Percentiles rank a stretch among this genome's conserved stretches.
Conservation (phyloP, 2,113 vertebrate species). For the Sinocyclocheilus anshuiensis region DNA sequence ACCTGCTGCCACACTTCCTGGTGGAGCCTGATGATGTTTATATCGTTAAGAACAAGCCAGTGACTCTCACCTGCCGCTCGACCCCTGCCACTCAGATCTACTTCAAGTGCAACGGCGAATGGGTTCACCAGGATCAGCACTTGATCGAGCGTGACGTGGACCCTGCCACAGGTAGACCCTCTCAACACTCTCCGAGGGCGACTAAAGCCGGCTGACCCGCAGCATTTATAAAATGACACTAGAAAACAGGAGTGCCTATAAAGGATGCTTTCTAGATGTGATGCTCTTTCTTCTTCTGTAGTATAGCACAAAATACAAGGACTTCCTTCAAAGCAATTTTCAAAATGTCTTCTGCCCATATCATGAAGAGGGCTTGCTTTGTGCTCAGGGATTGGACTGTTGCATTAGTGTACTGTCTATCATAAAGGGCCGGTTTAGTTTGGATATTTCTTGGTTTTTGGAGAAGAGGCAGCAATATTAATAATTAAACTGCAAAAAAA, state of each 20-base stretch:
- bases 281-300: background rate
- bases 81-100: slow-evolving; percentile 96
- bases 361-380: background rate
- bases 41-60: slow-evolving; percentile 97
- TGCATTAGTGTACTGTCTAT: background rate
- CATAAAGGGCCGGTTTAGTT: background rate
- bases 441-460: background rate
- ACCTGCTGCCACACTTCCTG: slow-evolving; percentile 94
- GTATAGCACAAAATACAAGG: slow-evolving; percentile 27
- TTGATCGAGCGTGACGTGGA: slow-evolving; percentile 85
- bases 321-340: slow-evolving; percentile 42
- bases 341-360: background rate
- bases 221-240: slow-evolving; percentile 17
- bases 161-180: slow-evolving; percentile 81
- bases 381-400: slow-evolving; percentile 23
- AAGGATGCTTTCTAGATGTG: slow-evolving; percentile 20
- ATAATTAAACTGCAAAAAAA: background rate
- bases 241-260: background rate
- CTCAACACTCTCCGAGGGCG: background rate
- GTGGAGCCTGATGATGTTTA: slow-evolving; percentile 93
- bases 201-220: background rate
- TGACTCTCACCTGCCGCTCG: slow-evolving; percentile 92
- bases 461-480: background rate
- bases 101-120: slow-evolving; percentile 99
- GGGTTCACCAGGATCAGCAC: slow-evolving; percentile 96